Percentiles rank a stretch among this genome's conserved stretches.
phyloP scores from a whole-genome alignment of 2,888 invertebrate genomes.

The Standfussiana lucernea region DNA sequence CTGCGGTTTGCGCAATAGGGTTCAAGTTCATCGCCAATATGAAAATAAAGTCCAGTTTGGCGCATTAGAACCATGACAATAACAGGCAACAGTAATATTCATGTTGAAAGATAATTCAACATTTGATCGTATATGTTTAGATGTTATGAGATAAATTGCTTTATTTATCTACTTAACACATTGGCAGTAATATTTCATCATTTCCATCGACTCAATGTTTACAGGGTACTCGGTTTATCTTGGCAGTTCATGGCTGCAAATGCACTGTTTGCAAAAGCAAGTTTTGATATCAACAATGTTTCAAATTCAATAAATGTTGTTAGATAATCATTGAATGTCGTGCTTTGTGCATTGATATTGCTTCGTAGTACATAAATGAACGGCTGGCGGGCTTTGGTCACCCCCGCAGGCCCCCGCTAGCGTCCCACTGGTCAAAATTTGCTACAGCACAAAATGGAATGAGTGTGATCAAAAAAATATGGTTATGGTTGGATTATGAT shows the following conservation, averaged over 20 bases:
- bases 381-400: too few relatives aligned
- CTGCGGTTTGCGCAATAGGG: not conserved
- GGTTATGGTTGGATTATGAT: not conserved
- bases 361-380: not conserved
- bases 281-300: constrained; percentile 30
- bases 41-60: not conserved
- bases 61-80: not conserved
- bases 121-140: constrained; percentile 24
- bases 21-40: not conserved
- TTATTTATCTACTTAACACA: constrained; percentile 28
- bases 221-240: constrained; percentile 36
- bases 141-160: constrained; percentile 35
- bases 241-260: constrained; percentile 32
- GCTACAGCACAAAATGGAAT: not conserved
- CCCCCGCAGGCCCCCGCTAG: not conserved
- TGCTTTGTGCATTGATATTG: constrained; percentile 5
- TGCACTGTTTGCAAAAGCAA: constrained; percentile 26
- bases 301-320: not conserved
- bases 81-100: constrained; percentile 1
- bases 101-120: constrained; percentile 11
- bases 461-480: not conserved
- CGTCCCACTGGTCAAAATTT: not conserved
- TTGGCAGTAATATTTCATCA: constrained; percentile 43
- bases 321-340: constrained; percentile 3
- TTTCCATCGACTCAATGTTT: constrained; percentile 30